Conservation (phyloP, 2,888 invertebrate genomes). For the Pyrochroa serraticornis region DNA sequence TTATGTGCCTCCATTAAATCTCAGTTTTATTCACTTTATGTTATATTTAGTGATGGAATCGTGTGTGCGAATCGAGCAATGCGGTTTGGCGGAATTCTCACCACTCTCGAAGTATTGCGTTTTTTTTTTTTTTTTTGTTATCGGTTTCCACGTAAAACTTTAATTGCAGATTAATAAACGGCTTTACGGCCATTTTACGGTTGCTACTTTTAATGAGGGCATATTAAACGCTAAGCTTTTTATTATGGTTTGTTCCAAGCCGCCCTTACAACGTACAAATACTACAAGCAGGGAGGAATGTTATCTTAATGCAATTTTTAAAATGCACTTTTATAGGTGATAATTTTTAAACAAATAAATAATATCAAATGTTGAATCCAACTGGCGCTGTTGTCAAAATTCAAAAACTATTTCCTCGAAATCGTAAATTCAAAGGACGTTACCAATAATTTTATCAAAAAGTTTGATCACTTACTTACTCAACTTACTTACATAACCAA, state of each 20-base stretch:
- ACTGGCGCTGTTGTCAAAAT: too few relatives aligned
- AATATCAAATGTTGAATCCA: too few relatives aligned
- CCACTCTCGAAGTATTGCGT: slow-evolving; percentile 16
- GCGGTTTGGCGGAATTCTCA: slow-evolving; percentile 31
- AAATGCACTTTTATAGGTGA: too few relatives aligned
- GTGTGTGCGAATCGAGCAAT: slow-evolving; percentile 31
- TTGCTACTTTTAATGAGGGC: slow-evolving; percentile 20
- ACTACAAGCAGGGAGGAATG: too few relatives aligned
- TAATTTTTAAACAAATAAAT: too few relatives aligned
- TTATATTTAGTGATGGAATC: slow-evolving; percentile 29
- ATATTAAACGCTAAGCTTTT: slow-evolving; percentile 16
- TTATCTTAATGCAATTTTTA: too few relatives aligned
- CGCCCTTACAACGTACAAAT: too few relatives aligned
- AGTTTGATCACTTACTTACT: too few relatives aligned
- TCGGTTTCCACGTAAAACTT: slow-evolving; percentile 33
- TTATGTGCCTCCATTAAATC: slow-evolving; percentile 35
- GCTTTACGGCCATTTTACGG: slow-evolving; percentile 35
- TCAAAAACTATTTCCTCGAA: too few relatives aligned
- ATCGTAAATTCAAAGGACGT: too few relatives aligned
- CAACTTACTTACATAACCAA: too few relatives aligned
- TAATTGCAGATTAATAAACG: slow-evolving; percentile 34
- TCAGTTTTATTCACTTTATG: slow-evolving; percentile 34
- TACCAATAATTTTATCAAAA: too few relatives aligned
- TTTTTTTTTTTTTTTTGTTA: slow-evolving; percentile 36
- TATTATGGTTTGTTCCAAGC: slow-evolving; percentile 9